These are phyloP conservation scores for Bradypodion ventrale DNA, from an alignment of 2,797 vertebrate species.

Conservation along the genomic window DNA sequence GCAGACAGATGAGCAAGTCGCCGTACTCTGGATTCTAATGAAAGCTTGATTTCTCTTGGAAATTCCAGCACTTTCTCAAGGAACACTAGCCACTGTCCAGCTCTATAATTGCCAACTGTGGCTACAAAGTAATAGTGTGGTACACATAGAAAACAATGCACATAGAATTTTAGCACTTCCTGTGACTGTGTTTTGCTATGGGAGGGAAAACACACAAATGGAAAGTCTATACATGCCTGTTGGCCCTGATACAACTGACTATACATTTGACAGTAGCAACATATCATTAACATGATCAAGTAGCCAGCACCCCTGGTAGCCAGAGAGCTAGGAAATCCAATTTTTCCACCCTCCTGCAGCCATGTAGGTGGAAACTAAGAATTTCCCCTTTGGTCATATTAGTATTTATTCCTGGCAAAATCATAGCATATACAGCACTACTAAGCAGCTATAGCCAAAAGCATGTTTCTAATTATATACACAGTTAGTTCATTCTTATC, in stretches of 20 bases:
- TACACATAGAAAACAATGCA: background rate
- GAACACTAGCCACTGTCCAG: background rate
- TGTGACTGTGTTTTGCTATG: background rate
- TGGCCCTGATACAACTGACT: background rate
- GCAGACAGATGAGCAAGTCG: background rate
- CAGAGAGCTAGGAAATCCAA: background rate
- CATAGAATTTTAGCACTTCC: background rate
- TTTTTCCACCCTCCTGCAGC: background rate
- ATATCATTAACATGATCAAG: background rate
- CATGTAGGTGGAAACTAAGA: background rate
- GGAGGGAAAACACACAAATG: background rate
- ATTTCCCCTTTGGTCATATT: rapidly evolving
- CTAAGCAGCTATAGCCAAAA: rapidly evolving
- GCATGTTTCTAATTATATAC: too few species aligned
- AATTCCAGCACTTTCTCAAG: background rate
- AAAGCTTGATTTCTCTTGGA: too few species aligned
- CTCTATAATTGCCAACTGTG: background rate
- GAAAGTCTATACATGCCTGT: background rate
- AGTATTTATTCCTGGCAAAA: rapidly evolving
- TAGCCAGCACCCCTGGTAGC: background rate
- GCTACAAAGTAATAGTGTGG: too few species aligned
- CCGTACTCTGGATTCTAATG: background rate
- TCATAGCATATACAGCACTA: rapidly evolving
- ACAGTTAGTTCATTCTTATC: too few species aligned
- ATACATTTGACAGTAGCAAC: background rate